These are phyloP conservation scores for Tenthredo distinguenda DNA, from an alignment of 2,888 invertebrate species.

Conservation along the genomic window DNA sequence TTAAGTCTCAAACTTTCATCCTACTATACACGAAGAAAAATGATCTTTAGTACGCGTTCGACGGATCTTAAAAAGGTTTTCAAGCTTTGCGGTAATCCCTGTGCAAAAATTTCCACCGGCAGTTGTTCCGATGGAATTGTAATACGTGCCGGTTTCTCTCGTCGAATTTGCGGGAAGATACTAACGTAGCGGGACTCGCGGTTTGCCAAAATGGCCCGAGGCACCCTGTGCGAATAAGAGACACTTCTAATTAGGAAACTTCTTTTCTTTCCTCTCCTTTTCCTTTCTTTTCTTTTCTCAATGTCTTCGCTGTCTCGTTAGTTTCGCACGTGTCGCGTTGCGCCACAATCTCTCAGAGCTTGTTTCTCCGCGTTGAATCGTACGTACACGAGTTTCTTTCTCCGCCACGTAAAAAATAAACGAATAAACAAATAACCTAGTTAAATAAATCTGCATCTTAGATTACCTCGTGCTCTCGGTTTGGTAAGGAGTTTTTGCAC, in stretches of 20 bases:
- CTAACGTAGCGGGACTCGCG: neutral
- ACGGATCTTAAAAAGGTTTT: neutral
- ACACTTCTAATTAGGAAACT: neutral
- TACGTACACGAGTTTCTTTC: neutral
- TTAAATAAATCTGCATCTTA: neutral
- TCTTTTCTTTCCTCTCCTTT: neutral
- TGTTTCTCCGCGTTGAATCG: neutral
- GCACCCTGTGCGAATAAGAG: neutral
- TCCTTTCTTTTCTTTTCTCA: neutral
- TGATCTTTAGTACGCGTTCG: neutral
- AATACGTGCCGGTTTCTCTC: neutral
- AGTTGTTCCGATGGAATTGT: neutral
- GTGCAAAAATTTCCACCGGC: neutral
- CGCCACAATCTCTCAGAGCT: neutral
- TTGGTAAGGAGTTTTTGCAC: slow-evolving; percentile 92
- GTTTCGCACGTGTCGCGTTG: neutral
- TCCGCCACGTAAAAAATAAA: too few species aligned
- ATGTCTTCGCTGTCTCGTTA: slow-evolving; percentile 23
- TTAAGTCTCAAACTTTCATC: neutral
- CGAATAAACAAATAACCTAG: neutral
- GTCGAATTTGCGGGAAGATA: neutral
- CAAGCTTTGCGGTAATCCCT: neutral
- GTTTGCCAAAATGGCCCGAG: neutral
- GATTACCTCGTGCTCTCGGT: slow-evolving; percentile 92
- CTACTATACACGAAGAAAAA: neutral